These are phyloP conservation scores for Uloborus plumipes DNA, from an alignment of 2,888 invertebrate species.

Conservation along the genomic window DNA sequence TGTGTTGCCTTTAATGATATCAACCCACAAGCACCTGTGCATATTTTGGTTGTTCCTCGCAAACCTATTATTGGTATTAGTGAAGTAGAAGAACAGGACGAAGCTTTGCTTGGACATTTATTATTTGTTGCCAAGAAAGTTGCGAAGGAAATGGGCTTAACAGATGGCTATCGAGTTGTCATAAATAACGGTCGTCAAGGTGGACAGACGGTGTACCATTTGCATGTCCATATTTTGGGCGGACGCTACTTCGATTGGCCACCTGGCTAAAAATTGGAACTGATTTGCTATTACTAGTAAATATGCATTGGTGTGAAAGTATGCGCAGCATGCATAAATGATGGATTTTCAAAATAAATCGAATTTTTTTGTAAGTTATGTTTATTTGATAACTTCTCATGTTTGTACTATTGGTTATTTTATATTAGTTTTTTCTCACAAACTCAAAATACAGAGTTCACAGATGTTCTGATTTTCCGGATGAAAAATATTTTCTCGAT, in stretches of 20 bases:
- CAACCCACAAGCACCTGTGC: slow-evolving; percentile 74
- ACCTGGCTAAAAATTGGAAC: slow-evolving; percentile 70
- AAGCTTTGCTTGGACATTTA: slow-evolving; percentile 72
- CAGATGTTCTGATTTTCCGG: no score
- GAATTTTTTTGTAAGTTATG: no score
- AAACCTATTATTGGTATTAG: slow-evolving; percentile 66
- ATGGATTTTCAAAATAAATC: no score
- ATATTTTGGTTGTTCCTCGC: slow-evolving; percentile 72
- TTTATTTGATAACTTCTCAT: no score
- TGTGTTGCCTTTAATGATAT: slow-evolving; percentile 75
- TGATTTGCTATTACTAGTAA: no score
- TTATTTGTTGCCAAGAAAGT: slow-evolving; percentile 72
- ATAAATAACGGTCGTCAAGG: slow-evolving; percentile 74
- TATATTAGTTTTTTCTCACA: no score
- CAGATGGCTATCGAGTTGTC: slow-evolving; percentile 67
- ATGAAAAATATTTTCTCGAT: no score
- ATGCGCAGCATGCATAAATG: no score
- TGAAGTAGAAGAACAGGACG: slow-evolving; percentile 65
- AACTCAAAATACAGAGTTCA: no score
- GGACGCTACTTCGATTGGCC: slow-evolving; percentile 75
- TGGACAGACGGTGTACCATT: slow-evolving; percentile 74
- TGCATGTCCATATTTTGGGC: slow-evolving; percentile 75
- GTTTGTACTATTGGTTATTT: no score
- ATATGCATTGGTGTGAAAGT: no score
- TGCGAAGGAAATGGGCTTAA: slow-evolving; percentile 68